Base-by-base conservation (phyloP, 2,888 invertebrate genomes). In the Seladonia tumulorum region DNA sequence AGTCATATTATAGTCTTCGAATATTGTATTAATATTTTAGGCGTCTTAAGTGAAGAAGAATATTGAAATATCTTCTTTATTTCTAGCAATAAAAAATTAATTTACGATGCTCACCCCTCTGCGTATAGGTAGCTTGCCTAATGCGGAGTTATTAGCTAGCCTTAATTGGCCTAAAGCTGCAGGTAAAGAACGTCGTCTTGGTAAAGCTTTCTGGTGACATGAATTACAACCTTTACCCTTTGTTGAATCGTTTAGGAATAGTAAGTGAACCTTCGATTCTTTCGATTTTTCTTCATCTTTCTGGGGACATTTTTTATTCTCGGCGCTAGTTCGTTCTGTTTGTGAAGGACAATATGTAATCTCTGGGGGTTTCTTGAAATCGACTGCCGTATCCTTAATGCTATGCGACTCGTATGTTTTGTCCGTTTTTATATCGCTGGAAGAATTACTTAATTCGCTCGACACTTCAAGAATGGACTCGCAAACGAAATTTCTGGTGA, bases 111-210 rank as follows among this genome's bases (percentile, higher is more conserved):
- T 92, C 87, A 93, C 93, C 85, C 83, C 88, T 89, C 87, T 92
- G 42, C 89, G 90, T 75, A 91, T 92, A 35, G 92, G 91, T 81
- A 91, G 86, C 82, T 91, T 93, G 47, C 91, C 91, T 14, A 93
- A 78, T 4, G 90, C 81, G 7, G 88, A 86, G 76, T 84, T 89
- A 79, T 86, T 90, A 49, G 76, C 16, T 76, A 83, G 83, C 71
- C 83, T 90, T 73, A 91, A 87, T 70, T 90, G 91, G 29, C 89
- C 89, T 57, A 94, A 86, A 22, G 90, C 90, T 10, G 92, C 91
- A 1, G 94, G 94, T 12, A 94, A 85, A 22, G 94, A 94, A 84
- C 92, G 91, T 84, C 94, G 88, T 57, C 94, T 92, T 7, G 90
- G 82, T 8, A 92, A 81, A 76, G 77, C 82, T 29, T 68, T 91